Conservation (phyloP, 2,888 invertebrate genomes). For the Callinectes sapidus region DNA sequence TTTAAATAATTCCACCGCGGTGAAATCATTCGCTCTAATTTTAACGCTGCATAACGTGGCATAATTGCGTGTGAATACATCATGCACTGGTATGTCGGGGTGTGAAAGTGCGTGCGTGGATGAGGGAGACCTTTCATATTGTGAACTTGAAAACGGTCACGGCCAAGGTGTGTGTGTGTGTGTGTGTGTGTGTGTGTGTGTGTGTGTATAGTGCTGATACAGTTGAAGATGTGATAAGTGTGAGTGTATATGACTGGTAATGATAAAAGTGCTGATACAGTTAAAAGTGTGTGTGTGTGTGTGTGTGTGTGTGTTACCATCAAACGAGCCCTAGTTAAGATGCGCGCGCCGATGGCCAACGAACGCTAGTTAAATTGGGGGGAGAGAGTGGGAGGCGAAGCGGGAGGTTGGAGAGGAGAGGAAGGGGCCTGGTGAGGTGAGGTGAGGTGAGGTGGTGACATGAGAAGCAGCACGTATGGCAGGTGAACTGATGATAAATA, state of each 20-base stretch:
- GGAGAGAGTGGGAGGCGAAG: not conserved
- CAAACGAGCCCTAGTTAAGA: too few relatives aligned
- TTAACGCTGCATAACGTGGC: not conserved
- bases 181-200: conserved; percentile 33
- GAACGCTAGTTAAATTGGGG: not conserved
- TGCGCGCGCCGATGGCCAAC: not conserved
- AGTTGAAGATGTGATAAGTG: too few relatives aligned
- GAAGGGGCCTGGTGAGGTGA: too few relatives aligned
- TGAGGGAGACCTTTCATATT: not conserved
- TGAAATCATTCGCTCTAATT: not conserved
- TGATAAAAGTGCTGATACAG: too few relatives aligned
- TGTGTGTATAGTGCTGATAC: not conserved
- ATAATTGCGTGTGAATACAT: not conserved
- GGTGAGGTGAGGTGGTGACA: not conserved
- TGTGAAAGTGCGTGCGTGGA: not conserved
- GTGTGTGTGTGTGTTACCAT: too few relatives aligned
- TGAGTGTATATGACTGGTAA: too few relatives aligned
- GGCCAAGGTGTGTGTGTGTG: not conserved
- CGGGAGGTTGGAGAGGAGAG: too few relatives aligned
- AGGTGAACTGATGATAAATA: not conserved
- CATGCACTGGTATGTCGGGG: not conserved
- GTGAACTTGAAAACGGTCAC: not conserved
- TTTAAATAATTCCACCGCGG: not conserved
- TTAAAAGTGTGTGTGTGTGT: not conserved
- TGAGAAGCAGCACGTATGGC: not conserved